A percentile compares a stretch with the other conserved stretches of the same genome.
phyloP scores from a whole-genome alignment of 2,888 invertebrate genomes.

The Fragum whitleyi region DNA sequence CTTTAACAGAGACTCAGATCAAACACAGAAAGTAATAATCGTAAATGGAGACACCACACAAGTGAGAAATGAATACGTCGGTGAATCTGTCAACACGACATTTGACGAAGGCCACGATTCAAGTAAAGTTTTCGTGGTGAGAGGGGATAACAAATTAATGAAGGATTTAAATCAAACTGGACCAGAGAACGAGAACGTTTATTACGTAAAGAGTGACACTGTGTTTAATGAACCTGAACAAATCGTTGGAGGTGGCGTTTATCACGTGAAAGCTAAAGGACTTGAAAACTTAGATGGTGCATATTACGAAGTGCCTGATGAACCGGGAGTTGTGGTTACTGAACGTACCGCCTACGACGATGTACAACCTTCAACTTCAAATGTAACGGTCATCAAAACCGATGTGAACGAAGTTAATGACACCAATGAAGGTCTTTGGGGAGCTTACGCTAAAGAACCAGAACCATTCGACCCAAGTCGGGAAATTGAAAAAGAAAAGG shows the following conservation, averaged over 20 bases:
- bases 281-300: conserved; percentile 1
- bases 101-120: not conserved
- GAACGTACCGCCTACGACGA: not conserved
- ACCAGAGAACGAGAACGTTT: conserved; percentile 10
- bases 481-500: conserved; percentile 26
- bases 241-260: conserved; percentile 18
- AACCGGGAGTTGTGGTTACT: not conserved
- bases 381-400: not conserved
- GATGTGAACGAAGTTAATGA: not conserved
- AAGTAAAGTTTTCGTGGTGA: conserved; percentile 28
- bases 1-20: not conserved
- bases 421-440: conserved; percentile 37
- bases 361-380: not conserved
- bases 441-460: conserved; percentile 39
- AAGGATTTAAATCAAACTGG: not conserved
- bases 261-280: conserved; percentile 41
- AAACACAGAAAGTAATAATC: not conserved
- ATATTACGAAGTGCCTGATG: not conserved
- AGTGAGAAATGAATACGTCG: not conserved
- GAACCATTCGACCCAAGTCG: conserved; percentile 15
- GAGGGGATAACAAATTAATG: not conserved
- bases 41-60: not conserved
- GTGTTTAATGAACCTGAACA: not conserved
- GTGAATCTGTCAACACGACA: not conserved
- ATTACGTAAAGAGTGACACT: not conserved